These are phyloP conservation scores for Diplodus sargus DNA, from an alignment of 2,797 vertebrate species.

Conservation along the genomic window DNA sequence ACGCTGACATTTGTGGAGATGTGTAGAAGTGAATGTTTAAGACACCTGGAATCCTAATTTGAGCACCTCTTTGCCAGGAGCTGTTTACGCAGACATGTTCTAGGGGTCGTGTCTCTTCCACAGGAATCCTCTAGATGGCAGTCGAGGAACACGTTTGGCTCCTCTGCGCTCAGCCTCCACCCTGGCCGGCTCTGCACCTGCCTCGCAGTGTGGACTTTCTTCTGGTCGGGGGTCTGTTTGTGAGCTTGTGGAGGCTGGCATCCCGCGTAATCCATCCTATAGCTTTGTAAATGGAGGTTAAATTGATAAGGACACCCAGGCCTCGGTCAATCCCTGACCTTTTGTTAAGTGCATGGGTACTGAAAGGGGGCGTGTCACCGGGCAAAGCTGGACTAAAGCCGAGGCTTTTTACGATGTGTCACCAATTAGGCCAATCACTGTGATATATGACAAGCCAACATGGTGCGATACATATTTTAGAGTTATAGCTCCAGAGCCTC, in stretches of 20 bases:
- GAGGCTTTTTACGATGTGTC: conserved; percentile 27
- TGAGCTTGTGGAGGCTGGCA: conserved; percentile 48
- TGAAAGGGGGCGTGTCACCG: conserved; percentile 46
- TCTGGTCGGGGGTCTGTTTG: conserved; percentile 53
- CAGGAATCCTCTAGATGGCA: conserved; percentile 81
- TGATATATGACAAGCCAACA: conserved; percentile 8
- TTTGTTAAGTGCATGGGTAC: conserved; percentile 62
- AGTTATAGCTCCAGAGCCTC: not conserved
- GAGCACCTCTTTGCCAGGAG: not conserved
- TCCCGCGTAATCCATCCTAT: conserved; percentile 70
- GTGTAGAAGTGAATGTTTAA: not conserved
- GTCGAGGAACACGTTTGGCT: conserved; percentile 61
- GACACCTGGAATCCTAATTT: not conserved
- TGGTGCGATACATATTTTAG: conserved; percentile 8
- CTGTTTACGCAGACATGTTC: not conserved
- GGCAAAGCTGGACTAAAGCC: conserved; percentile 33
- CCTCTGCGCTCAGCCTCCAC: not conserved
- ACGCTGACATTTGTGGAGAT: not conserved
- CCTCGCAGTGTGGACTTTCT: conserved; percentile 23
- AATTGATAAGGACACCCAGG: conserved; percentile 76
- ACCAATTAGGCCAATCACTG: conserved; percentile 41
- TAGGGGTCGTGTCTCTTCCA: not conserved
- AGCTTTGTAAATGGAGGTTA: conserved; percentile 76
- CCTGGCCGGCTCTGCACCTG: conserved; percentile 32
- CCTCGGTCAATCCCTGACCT: conserved; percentile 68